These are phyloP conservation scores for Tiliacea aurago DNA, from an alignment of 2,888 invertebrate species.

Conservation along the genomic window DNA sequence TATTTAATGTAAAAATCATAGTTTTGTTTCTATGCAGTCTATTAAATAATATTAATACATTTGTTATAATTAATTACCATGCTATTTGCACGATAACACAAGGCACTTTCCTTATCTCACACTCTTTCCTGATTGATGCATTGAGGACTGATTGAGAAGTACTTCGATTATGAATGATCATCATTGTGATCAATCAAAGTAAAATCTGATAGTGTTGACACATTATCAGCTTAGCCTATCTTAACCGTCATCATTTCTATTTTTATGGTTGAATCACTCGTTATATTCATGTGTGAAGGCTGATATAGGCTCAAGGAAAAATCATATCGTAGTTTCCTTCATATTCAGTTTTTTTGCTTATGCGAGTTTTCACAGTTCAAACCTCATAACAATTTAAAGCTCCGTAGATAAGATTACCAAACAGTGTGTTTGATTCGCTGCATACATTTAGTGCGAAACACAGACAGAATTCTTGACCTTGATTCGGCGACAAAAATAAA, in stretches of 20 bases:
- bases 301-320: conserved; percentile 27
- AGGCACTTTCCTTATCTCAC: conserved; percentile 30
- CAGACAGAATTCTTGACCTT: conserved; percentile 9
- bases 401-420: neutral
- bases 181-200: conserved; percentile 42
- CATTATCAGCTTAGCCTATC: conserved; percentile 20
- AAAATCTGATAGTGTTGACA: conserved; percentile 28
- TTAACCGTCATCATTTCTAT: conserved; percentile 17
- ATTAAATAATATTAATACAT: no score
- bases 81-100: conserved; percentile 1
- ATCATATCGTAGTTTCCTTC: neutral
- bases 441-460: neutral
- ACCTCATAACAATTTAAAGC: neutral
- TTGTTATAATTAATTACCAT: conserved; percentile 3
- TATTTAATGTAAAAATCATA: neutral
- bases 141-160: conserved; percentile 16
- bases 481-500: neutral
- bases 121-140: neutral
- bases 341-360: conserved; percentile 8
- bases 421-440: no score
- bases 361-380: neutral
- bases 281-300: neutral
- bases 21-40: neutral
- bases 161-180: conserved; percentile 12
- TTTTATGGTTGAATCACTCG: neutral